Evolutionary conservation across 2,113 vertebrate species (phyloP).

Genomic region (Strix aluco): DNA sequence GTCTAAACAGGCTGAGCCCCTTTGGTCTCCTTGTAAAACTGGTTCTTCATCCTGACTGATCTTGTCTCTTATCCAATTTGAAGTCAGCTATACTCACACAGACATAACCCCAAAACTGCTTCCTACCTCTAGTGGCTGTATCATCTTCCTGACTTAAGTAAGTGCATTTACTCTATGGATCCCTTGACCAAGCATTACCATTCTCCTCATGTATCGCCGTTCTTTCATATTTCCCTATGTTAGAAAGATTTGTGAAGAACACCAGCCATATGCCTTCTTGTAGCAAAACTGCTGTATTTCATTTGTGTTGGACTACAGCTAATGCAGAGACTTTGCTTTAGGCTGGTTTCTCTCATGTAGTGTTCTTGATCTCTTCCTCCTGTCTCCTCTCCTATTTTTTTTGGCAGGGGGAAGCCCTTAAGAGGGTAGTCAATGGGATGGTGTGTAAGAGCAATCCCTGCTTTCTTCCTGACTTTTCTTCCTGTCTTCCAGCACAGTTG

Average conservation of each 20-base stretch:
- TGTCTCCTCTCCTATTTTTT: slow-evolving; percentile 24
- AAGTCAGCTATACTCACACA: neutral
- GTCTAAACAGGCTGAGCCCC: neutral
- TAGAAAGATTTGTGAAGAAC: neutral
- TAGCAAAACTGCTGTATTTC: neutral
- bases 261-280: neutral
- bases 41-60: neutral
- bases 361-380: slow-evolving; percentile 36
- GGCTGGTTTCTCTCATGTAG: slow-evolving; percentile 42
- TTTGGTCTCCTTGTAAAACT: neutral
- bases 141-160: neutral
- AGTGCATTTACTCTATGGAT: neutral
- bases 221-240: neutral
- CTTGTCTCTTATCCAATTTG: neutral
- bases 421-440: slow-evolving; percentile 4
- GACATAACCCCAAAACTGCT: neutral
- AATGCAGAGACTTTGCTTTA: neutral
- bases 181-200: neutral
- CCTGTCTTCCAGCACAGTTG: slow-evolving; percentile 27
- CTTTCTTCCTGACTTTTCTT: slow-evolving; percentile 50
- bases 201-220: neutral
- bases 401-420: slow-evolving; percentile 3
- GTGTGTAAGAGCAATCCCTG: slow-evolving; percentile 6
- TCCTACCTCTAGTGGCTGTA: neutral
- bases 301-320: slow-evolving; percentile 12